Evolutionary conservation across 2,797 vertebrate genomes (phyloP).

Genomic region (Paratrypauchen microcephalus): DNA sequence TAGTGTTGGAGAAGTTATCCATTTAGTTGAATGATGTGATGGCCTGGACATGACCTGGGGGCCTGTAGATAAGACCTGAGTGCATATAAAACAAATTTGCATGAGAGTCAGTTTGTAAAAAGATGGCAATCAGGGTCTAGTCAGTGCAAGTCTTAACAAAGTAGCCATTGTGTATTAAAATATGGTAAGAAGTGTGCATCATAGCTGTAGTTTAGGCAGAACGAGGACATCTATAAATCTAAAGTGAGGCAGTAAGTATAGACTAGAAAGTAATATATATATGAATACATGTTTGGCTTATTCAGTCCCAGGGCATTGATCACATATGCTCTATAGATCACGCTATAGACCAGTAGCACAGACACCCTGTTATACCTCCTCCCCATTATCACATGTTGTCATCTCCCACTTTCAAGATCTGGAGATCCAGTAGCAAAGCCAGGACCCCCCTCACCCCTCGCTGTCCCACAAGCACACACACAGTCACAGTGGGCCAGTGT

Average conservation of each 20-base stretch:
- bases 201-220: background rate
- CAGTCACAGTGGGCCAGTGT: slow-evolving; percentile 67
- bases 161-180: background rate
- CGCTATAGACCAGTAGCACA: slow-evolving; percentile 6
- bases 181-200: background rate
- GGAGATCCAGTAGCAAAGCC: slow-evolving; percentile 54
- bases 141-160: slow-evolving; percentile 1
- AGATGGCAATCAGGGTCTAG: slow-evolving; percentile 1
- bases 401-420: slow-evolving; percentile 68
- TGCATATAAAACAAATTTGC: slow-evolving; percentile 5
- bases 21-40: background rate
- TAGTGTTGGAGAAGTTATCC: background rate
- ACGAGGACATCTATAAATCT: background rate
- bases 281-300: background rate
- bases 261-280: background rate
- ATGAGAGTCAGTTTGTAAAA: slow-evolving; percentile 2
- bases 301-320: background rate
- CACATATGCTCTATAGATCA: background rate
- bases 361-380: slow-evolving; percentile 28
- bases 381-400: slow-evolving; percentile 67
- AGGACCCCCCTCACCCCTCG: slow-evolving; percentile 23
- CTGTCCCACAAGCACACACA: slow-evolving; percentile 26
- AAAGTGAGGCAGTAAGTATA: background rate
- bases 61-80: background rate
- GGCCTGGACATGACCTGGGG: background rate